A percentile compares a stretch with the other conserved stretches of the same genome.
Conservation (phyloP, 2,888 invertebrate species). For the Galeruca laticollis region DNA sequence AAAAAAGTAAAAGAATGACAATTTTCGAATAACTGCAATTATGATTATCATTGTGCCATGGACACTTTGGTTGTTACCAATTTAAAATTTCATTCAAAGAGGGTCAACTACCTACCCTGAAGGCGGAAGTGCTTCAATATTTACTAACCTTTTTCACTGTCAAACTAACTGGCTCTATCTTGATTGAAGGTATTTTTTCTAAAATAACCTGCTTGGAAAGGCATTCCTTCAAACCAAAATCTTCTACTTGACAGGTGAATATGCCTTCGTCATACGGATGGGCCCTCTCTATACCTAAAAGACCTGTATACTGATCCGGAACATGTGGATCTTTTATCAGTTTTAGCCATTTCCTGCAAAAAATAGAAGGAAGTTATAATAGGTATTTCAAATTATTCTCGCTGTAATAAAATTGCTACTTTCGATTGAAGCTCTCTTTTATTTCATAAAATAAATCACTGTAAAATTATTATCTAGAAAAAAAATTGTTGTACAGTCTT, state of each 20-base stretch:
- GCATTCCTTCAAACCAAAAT: conserved; percentile 78
- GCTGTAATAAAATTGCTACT: too few species aligned
- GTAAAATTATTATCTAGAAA: too few species aligned
- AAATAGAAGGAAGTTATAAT: conserved; percentile 28
- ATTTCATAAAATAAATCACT: too few species aligned
- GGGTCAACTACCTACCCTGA: too few species aligned
- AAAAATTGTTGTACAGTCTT: too few species aligned
- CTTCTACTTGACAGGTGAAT: conserved; percentile 83
- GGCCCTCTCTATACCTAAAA: conserved; percentile 79
- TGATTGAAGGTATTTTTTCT: conserved; percentile 74
- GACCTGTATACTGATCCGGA: conserved; percentile 75
- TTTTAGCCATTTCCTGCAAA: conserved; percentile 78
- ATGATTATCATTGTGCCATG: too few species aligned
- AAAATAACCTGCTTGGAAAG: conserved; percentile 74
- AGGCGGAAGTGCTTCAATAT: neutral
- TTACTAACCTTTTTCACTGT: conserved; percentile 76
- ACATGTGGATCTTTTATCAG: conserved; percentile 66
- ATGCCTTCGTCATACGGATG: conserved; percentile 79
- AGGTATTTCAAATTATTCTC: too few species aligned
- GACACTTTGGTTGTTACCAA: too few species aligned
- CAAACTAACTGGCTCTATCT: conserved; percentile 77
- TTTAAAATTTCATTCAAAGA: too few species aligned
- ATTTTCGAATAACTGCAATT: too few species aligned
- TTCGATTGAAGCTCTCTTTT: too few species aligned
- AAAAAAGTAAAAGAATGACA: too few species aligned